Evolutionary conservation across 2,797 vertebrate species (phyloP), one percentile per base, ranked within the genome.

Genomic region (Percopsis omiscomaycus): DNA sequence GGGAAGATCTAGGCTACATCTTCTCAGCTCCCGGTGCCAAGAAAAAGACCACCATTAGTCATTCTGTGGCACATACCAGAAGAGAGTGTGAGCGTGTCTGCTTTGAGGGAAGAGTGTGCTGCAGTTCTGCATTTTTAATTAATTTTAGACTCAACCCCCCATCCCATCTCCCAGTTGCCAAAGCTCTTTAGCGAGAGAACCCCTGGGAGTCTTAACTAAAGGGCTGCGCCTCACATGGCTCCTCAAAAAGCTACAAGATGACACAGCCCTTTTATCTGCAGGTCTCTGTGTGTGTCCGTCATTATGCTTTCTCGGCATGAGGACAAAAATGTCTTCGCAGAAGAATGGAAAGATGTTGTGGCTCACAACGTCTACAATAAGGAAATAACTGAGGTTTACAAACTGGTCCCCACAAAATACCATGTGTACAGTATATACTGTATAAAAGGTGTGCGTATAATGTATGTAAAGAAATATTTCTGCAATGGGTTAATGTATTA

Each of bases 71-170:
- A 78, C 69, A 9, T 45, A 63, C 70, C 72, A 73, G 75, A 73
- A 75, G 71, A 76, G 68, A 80, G 75, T 54, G 68, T 76, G 82
- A 81, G 78, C 77, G 75, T 1, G 69, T 54, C 74, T 61, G 77
- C 82, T 77, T 83, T 73, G 63, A 67, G 73, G 57, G 72, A 72
- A 75, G 75, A 82, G 71, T 63, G 46, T 75, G 76, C 79, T 70
- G 79, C 80, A 88, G 84, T 87, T 82, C 82, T 83, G 78, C 76
- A 89, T 86, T 84, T 89, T 84, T 84, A 77, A 87, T 89, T 86
- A 75, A 86, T 82, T 81, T 84, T 66, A 75, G 82, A 63, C 74
- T 74, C 66, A 69, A 68, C 79, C 66, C 63, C 76, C 72, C 74
- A 74, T 69, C 74, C 76, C 63, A 74, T 74, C 71, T 69, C 61